Evolutionary conservation across 1,140 invertebrate species (phyloP).

Genomic region (Harpegnathos saltator): DNA sequence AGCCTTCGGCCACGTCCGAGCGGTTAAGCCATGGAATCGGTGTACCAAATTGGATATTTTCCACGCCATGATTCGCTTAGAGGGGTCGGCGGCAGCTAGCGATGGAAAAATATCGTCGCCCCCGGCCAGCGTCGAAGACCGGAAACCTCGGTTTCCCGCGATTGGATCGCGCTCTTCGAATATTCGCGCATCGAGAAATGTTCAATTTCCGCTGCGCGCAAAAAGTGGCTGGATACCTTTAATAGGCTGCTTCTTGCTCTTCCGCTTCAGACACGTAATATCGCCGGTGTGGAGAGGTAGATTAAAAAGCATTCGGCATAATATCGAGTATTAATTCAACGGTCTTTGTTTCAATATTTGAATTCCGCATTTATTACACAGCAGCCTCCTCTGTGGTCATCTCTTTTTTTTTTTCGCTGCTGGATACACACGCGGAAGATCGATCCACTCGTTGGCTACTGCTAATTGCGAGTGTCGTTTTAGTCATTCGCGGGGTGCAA

Average conservation of each 20-base stretch:
- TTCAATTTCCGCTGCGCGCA: slow-evolving; percentile 59
- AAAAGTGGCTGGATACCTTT: slow-evolving; percentile 54
- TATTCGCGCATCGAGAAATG: slow-evolving; percentile 58
- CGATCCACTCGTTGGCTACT: neutral
- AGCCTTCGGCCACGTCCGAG: slow-evolving; percentile 69
- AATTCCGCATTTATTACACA: slow-evolving; percentile 57
- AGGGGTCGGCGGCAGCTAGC: slow-evolving; percentile 46
- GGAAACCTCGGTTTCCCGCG: slow-evolving; percentile 66
- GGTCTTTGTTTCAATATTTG: slow-evolving; percentile 57
- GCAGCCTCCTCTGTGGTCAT: slow-evolving; percentile 38
- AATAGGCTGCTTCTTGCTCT: slow-evolving; percentile 62
- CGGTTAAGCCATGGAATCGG: slow-evolving; percentile 71
- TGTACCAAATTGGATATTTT: slow-evolving; percentile 76
- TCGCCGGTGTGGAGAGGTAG: slow-evolving; percentile 35
- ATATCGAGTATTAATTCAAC: slow-evolving; percentile 58
- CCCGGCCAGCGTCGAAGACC: slow-evolving; percentile 52
- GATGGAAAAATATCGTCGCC: slow-evolving; percentile 71
- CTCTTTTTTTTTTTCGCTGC: slow-evolving; percentile 39
- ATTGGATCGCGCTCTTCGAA: slow-evolving; percentile 67
- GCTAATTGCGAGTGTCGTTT: neutral
- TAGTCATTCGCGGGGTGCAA: neutral
- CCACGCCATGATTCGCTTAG: slow-evolving; percentile 62
- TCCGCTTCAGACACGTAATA: slow-evolving; percentile 55
- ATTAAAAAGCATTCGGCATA: slow-evolving; percentile 56
- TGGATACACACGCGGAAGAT: slow-evolving; percentile 32